Conservation (phyloP, 2,888 invertebrate species). For the Rutpela maculata region DNA sequence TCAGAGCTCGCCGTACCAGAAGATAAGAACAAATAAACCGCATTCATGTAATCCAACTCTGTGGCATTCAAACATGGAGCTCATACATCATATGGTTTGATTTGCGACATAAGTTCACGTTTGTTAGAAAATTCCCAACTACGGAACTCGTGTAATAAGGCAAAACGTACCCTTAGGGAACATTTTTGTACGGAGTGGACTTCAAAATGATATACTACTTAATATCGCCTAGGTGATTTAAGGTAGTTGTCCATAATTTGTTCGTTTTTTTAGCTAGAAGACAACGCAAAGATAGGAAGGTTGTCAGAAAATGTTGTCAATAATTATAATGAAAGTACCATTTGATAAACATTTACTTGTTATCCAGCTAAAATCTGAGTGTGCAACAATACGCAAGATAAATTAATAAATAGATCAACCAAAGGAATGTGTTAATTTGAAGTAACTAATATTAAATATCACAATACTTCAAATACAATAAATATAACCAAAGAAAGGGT, state of each 20-base stretch:
- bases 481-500: too few species aligned
- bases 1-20: slow-evolving; percentile 18
- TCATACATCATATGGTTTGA: slow-evolving; percentile 26
- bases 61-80: slow-evolving; percentile 27
- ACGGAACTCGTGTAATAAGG: slow-evolving; percentile 23
- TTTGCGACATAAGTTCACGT: slow-evolving; percentile 32
- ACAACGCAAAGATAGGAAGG: too few species aligned
- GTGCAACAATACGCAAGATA: too few species aligned
- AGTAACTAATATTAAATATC: too few species aligned
- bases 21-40: slow-evolving; percentile 31
- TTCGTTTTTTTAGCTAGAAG: too few species aligned
- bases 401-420: too few species aligned
- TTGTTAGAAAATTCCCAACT: slow-evolving; percentile 22
- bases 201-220: background rate
- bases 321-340: too few species aligned
- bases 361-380: too few species aligned
- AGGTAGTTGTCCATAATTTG: background rate
- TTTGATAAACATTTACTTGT: too few species aligned
- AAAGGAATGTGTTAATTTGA: too few species aligned
- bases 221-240: background rate
- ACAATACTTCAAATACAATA: too few species aligned
- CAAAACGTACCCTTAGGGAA: background rate
- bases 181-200: slow-evolving; percentile 17
- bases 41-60: slow-evolving; percentile 34
- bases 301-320: too few species aligned